Conservation (phyloP, 2,113 vertebrate species). For the Thunnus maccoyii region DNA sequence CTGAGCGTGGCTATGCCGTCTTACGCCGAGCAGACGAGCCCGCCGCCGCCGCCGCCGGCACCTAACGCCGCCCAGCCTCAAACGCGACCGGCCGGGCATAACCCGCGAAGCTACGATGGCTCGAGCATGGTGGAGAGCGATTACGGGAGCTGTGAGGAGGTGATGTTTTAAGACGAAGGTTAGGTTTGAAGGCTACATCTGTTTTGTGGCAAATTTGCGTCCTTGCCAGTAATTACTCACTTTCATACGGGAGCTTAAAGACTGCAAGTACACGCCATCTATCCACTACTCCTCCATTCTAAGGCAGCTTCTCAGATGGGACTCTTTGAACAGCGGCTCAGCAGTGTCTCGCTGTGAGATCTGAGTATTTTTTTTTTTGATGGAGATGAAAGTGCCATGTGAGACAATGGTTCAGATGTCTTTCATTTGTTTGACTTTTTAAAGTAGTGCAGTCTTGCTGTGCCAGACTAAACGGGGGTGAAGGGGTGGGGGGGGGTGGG, state of each 20-base stretch:
- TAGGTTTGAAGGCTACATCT: neutral
- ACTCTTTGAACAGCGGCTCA: neutral
- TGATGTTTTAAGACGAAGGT: constrained; percentile 90
- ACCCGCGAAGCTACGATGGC: constrained; percentile 85
- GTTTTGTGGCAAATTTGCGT: neutral
- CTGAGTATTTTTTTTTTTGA: neutral
- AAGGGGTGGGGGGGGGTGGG: too few relatives aligned
- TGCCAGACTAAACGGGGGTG: neutral
- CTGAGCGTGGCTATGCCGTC: constrained; percentile 94
- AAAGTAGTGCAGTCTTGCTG: constrained; percentile 3
- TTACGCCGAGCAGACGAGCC: constrained; percentile 85
- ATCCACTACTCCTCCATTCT: neutral
- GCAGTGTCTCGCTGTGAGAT: neutral
- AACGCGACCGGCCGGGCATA: constrained; percentile 68
- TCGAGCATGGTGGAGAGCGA: constrained; percentile 95
- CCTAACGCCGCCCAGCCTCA: constrained; percentile 75
- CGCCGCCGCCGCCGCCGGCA: constrained; percentile 39
- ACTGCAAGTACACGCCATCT: neutral
- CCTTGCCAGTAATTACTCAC: neutral
- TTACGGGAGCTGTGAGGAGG: constrained; percentile 98
- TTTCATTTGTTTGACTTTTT: constrained; percentile 34
- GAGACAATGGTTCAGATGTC: neutral
- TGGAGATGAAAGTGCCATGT: constrained; percentile 3
- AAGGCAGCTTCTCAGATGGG: constrained; percentile 40
- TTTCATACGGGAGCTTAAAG: neutral